phyloP scores from a whole-genome alignment of 2,888 invertebrate species.

The Frankliniella intonsa region DNA sequence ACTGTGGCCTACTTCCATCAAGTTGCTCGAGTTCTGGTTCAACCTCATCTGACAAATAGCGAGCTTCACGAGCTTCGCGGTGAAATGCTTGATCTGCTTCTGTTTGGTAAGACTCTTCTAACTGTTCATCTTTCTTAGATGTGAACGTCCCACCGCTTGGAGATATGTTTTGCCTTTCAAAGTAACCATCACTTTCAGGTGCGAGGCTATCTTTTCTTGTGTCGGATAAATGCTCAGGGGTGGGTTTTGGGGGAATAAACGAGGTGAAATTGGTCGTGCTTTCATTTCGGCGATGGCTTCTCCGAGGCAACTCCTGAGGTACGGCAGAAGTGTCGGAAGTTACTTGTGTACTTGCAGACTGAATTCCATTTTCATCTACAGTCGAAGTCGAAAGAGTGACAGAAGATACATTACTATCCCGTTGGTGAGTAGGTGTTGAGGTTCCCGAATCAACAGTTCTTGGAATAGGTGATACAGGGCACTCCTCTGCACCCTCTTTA shows the following conservation, averaged over 20 bases:
- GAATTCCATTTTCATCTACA: slow-evolving; percentile 49
- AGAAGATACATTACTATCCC: slow-evolving; percentile 46
- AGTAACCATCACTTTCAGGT: slow-evolving; percentile 46
- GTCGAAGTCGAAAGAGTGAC: slow-evolving; percentile 53
- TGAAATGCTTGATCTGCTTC: slow-evolving; percentile 50
- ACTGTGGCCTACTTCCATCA: slow-evolving; percentile 47
- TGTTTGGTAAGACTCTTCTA: slow-evolving; percentile 47
- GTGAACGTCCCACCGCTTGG: slow-evolving; percentile 41
- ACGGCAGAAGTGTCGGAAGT: slow-evolving; percentile 46
- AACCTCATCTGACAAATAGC: slow-evolving; percentile 43
- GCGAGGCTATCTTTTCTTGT: slow-evolving; percentile 38
- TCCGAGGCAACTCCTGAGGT: neutral
- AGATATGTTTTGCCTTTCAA: slow-evolving; percentile 30
- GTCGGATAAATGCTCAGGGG: slow-evolving; percentile 11
- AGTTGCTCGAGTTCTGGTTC: slow-evolving; percentile 51
- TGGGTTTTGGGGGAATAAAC: slow-evolving; percentile 37
- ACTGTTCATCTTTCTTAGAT: slow-evolving; percentile 45
- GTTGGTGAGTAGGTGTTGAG: slow-evolving; percentile 46
- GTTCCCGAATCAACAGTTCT: slow-evolving; percentile 43
- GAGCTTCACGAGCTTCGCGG: slow-evolving; percentile 46
- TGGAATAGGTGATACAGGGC: slow-evolving; percentile 32
- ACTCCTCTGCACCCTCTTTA: slow-evolving; percentile 44
- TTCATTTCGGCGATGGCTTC: slow-evolving; percentile 54
- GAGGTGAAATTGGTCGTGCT: slow-evolving; percentile 48
- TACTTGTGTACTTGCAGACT: slow-evolving; percentile 54